A percentile compares a stretch with the other conserved stretches of the same genome.
phyloP scores from a whole-genome alignment of 2,797 vertebrate genomes.

The Lemur catta region DNA sequence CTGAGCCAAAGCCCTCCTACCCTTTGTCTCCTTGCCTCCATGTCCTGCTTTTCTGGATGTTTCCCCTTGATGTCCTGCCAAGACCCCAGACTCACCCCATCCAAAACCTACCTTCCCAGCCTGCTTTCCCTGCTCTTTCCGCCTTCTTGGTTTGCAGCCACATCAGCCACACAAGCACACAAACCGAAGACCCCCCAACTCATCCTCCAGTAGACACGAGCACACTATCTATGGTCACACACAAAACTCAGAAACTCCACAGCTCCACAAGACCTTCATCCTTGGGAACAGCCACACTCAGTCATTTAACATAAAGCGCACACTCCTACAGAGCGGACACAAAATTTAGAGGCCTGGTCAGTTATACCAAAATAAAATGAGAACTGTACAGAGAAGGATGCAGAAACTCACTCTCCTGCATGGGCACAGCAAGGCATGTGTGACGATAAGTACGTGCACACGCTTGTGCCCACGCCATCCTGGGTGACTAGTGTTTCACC shows the following conservation, averaged over 20 bases:
- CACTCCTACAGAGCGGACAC: not conserved
- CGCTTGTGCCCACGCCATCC: not conserved
- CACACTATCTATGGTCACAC: not conserved
- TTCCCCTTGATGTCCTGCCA: slow-evolving; percentile 2
- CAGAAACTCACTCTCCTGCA: not conserved
- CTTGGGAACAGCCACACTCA: not conserved
- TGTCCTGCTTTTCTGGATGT: not conserved
- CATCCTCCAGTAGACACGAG: not conserved
- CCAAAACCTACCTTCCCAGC: not conserved
- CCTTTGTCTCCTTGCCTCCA: not conserved
- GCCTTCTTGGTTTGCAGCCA: not conserved
- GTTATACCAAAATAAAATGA: slow-evolving; percentile 6
- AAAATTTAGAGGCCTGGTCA: not conserved
- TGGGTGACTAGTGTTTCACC: not conserved
- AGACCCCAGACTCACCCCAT: not conserved
- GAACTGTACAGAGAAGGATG: not conserved
- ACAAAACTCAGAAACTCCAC: not conserved
- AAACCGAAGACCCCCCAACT: not conserved
- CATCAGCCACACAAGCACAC: not conserved
- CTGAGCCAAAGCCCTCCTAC: not conserved
- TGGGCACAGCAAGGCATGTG: not conserved
- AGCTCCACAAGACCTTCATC: not conserved
- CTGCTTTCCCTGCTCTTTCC: not conserved
- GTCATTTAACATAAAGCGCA: not conserved
- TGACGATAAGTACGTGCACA: not conserved